These are phyloP conservation scores for Chaetodon trifasciatus DNA, from an alignment of 2,797 vertebrate genomes.

Conservation along the genomic window DNA sequence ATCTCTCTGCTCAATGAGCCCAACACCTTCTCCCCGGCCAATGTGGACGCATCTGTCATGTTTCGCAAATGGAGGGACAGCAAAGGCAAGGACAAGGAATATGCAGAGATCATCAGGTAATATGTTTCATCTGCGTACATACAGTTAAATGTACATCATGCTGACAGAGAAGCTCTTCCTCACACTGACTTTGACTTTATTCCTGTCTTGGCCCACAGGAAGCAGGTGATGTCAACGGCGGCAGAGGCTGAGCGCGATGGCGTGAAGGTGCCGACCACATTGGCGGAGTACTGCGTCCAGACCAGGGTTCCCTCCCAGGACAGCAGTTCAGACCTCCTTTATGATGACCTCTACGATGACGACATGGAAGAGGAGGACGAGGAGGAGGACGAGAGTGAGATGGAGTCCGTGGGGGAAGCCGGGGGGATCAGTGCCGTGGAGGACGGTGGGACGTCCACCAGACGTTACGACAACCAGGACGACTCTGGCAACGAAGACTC, in stretches of 20 bases:
- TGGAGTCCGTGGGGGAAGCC: slow-evolving; percentile 89
- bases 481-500: slow-evolving; percentile 99
- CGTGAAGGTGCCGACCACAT: slow-evolving; percentile 95
- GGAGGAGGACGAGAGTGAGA: slow-evolving; percentile 91
- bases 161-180: background rate
- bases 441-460: slow-evolving; percentile 81
- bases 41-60: slow-evolving; percentile 98
- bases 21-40: slow-evolving; percentile 98
- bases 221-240: slow-evolving; percentile 97
- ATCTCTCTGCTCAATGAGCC: slow-evolving; percentile 99
- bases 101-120: slow-evolving; percentile 97
- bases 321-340: slow-evolving; percentile 98
- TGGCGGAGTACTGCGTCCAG: slow-evolving; percentile 99
- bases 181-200: background rate
- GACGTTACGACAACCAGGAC: slow-evolving; percentile 94
- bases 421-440: slow-evolving; percentile 87
- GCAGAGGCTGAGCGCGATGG: slow-evolving; percentile 97
- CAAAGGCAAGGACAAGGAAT: slow-evolving; percentile 99
- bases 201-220: slow-evolving; percentile 80
- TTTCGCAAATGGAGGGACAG: slow-evolving; percentile 99
- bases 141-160: background rate
- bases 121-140: background rate
- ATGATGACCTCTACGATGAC: slow-evolving; percentile 96
- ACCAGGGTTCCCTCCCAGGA: slow-evolving; percentile 99
- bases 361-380: slow-evolving; percentile 98